Base-by-base conservation (phyloP, 2,797 vertebrate species). In the Chaetodon trifasciatus region DNA sequence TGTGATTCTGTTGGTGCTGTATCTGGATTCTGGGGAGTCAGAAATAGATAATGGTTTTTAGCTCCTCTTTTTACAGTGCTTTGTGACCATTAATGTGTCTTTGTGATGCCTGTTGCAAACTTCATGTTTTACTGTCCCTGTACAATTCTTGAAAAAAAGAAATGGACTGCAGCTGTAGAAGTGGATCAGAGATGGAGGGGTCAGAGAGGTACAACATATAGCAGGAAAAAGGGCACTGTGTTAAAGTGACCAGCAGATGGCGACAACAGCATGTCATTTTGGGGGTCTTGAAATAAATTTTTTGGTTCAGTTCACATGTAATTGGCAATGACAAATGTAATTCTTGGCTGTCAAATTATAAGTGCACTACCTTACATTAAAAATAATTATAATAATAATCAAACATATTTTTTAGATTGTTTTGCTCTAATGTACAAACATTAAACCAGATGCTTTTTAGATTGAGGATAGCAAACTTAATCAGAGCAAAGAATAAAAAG, bases 211-310 rank as follows among this genome's bases (percentile, higher is more conserved):
- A 3, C 2, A 4, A 53, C 11, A 10, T 6, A 12, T 61, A 16
- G 17, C 4, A 66, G 32, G 6, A 12, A 28, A 42, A 46, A 8
- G 12, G 6, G 52, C 47, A 85, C 3, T 73, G 24, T 63, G 60
- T 66, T 61, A 44, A 55, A 83, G 6, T 42, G 15, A 84, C 53
- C 91, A 86, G 78, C 42, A 92, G 92, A 79, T 90, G 88, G 91
- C 63, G 60, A 60, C 76, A 89, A n/a, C 47, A 44, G 28, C 53
- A 12, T 23, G 21, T 44, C 16, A 24, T 39, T 15, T 35, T 68
- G 19, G 10, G 8, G 12, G 44, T 69, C 6, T 49, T 46, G 2
- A 24, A 19, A n/a, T 13, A 0, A 61, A 58, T 19, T 50, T 66
- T 57, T 76, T 72, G 2, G 16, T 70, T n/a, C 6, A 1, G 19